Conservation (phyloP, 2,113 vertebrate genomes). For the Cottus gobio region DNA sequence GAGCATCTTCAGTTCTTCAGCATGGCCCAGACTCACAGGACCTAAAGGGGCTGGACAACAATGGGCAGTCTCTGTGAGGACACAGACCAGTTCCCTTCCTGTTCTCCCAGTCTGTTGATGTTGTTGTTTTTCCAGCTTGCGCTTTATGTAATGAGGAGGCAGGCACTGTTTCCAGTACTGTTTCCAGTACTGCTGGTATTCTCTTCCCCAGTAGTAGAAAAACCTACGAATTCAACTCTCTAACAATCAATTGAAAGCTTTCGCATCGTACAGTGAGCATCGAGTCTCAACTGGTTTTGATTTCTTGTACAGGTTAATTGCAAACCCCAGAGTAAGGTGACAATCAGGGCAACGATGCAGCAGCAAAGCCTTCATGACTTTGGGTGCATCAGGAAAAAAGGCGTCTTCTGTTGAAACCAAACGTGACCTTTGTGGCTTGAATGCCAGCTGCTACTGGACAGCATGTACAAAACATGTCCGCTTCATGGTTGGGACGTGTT, state of each 20-base stretch:
- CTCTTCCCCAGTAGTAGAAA: background rate
- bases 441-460: background rate
- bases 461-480: background rate
- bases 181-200: background rate
- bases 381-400: background rate
- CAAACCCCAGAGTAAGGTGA: background rate
- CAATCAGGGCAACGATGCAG: background rate
- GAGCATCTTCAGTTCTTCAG: slow-evolving; percentile 52
- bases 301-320: background rate
- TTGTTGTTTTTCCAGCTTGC: slow-evolving; percentile 22
- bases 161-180: background rate
- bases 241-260: background rate
- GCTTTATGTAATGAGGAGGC: slow-evolving; percentile 38
- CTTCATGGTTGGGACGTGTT: background rate
- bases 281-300: background rate
- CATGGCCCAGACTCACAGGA: slow-evolving; percentile 42
- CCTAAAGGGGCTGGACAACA: slow-evolving; percentile 41
- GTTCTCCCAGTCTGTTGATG: slow-evolving; percentile 38
- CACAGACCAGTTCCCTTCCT: slow-evolving; percentile 46
- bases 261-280: background rate
- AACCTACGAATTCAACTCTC: background rate
- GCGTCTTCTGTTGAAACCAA: background rate
- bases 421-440: background rate
- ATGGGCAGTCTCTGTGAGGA: slow-evolving; percentile 38
- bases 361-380: background rate